Conservation (phyloP, 2,797 vertebrate genomes). For the Rhinoraja longicauda region DNA sequence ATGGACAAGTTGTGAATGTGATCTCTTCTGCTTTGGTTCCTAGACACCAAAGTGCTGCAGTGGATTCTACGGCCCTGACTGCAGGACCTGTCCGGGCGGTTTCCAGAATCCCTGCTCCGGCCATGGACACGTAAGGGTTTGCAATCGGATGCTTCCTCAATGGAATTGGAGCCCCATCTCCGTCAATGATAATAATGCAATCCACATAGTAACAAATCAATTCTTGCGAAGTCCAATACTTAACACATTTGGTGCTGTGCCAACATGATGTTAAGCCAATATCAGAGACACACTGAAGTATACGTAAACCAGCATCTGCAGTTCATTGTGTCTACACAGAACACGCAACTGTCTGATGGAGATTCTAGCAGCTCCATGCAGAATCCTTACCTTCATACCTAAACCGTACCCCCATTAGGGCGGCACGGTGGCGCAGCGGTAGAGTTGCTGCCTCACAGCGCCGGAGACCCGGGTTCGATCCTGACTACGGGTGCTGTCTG, state of each 20-base stretch:
- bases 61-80: conserved; percentile 81
- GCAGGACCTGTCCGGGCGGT: conserved; percentile 75
- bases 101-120: conserved; percentile 71
- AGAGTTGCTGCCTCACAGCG: no score
- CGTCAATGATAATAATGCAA: not conserved
- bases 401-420: no score
- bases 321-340: no score
- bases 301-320: no score
- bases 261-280: not conserved
- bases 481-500: no score
- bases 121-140: conserved; percentile 69
- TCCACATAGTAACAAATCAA: not conserved
- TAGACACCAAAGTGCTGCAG: conserved; percentile 75
- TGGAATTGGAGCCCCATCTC: not conserved
- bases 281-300: no score
- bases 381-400: no score
- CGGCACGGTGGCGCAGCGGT: no score
- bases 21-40: conserved; percentile 40
- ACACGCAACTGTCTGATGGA: no score
- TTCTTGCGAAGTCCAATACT: not conserved
- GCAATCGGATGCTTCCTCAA: not conserved
- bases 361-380: no score
- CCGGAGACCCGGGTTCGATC: no score
- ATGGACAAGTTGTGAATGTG: no score
- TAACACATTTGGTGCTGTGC: not conserved